Percentiles rank a stretch among this genome's conserved stretches.
These are phyloP conservation scores for Oscheius sp. DNA, from an alignment of 2,888 invertebrate species.

Conservation along the genomic window DNA sequence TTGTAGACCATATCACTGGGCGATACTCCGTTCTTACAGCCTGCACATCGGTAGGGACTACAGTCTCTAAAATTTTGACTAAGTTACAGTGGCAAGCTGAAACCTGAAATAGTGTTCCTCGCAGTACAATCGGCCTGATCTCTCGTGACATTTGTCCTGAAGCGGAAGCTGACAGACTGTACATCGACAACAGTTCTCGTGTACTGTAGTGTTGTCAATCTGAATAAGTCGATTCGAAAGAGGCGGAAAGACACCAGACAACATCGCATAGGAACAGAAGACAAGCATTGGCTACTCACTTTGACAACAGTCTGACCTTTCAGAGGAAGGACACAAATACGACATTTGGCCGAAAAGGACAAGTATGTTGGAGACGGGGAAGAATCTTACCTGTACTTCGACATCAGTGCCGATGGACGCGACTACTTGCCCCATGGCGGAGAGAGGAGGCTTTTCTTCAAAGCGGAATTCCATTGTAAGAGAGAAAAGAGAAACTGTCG, in stretches of 20 bases:
- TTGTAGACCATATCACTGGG: slow-evolving; percentile 71
- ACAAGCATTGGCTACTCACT: slow-evolving; percentile 42
- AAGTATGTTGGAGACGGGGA: neutral
- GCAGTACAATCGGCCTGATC: slow-evolving; percentile 96
- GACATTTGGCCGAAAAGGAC: slow-evolving; percentile 47
- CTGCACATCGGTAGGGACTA: slow-evolving; percentile 64
- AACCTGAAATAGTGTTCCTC: slow-evolving; percentile 98
- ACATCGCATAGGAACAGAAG: neutral
- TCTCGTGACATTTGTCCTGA: slow-evolving; percentile 96
- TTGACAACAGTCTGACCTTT: slow-evolving; percentile 42
- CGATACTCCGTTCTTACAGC: slow-evolving; percentile 66
- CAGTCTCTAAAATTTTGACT: slow-evolving; percentile 56
- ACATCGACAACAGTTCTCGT: slow-evolving; percentile 95
- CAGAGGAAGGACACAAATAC: slow-evolving; percentile 45
- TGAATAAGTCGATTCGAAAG: neutral
- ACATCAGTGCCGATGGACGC: slow-evolving; percentile 62
- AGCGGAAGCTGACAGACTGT: slow-evolving; percentile 92
- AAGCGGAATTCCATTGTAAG: slow-evolving; percentile 26
- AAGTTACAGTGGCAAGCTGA: slow-evolving; percentile 58
- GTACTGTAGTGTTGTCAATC: slow-evolving; percentile 74
- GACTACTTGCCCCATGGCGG: slow-evolving; percentile 63
- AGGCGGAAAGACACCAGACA: neutral
- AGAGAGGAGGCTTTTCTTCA: slow-evolving; percentile 52
- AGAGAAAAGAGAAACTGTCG: slow-evolving; percentile 4
- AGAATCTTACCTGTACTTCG: slow-evolving; percentile 25